A percentile compares a stretch with the other conserved stretches of the same genome.
These are phyloP conservation scores for Petrocephalus microphthalmus DNA, from an alignment of 2,113 vertebrate species.

Conservation along the genomic window DNA sequence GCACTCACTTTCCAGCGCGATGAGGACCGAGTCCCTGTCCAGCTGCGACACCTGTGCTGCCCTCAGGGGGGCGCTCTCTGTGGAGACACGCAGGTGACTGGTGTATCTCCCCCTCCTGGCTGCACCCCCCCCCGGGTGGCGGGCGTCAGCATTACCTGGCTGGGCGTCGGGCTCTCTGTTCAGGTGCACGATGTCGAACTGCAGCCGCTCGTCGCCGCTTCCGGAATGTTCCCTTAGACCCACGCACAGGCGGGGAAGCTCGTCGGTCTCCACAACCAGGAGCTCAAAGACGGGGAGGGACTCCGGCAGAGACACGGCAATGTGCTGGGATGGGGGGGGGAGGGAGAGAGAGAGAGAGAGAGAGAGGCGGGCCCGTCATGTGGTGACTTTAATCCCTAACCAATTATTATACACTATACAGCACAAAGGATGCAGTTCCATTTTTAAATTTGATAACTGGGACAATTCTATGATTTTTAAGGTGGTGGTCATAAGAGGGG, in stretches of 20 bases:
- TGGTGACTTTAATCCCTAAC: background rate
- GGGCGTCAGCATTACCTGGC: constrained; percentile 43
- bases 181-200: constrained; percentile 73
- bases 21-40: constrained; percentile 76
- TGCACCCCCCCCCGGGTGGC: constrained; percentile 34
- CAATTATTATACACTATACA: background rate
- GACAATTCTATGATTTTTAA: background rate
- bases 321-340: constrained; percentile 51
- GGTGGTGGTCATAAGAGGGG: background rate
- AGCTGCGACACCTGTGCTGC: constrained; percentile 74
- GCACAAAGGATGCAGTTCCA: background rate
- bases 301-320: constrained; percentile 62
- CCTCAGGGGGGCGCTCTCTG: constrained; percentile 55
- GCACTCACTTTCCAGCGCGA: constrained; percentile 71
- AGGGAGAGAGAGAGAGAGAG: background rate
- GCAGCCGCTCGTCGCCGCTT: constrained; percentile 49
- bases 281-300: constrained; percentile 70
- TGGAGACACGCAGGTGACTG: constrained; percentile 25
- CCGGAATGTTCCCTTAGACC: constrained; percentile 59
- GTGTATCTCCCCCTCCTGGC: constrained; percentile 38
- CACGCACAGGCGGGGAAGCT: constrained; percentile 77
- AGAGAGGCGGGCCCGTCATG: background rate
- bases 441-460: background rate
- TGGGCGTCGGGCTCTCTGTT: constrained; percentile 43
- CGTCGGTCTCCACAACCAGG: constrained; percentile 71